Percentiles rank a stretch among this genome's conserved stretches.
These are phyloP conservation scores for Butorides virescens DNA, from an alignment of 2,113 vertebrate genomes.

Conservation along the genomic window DNA sequence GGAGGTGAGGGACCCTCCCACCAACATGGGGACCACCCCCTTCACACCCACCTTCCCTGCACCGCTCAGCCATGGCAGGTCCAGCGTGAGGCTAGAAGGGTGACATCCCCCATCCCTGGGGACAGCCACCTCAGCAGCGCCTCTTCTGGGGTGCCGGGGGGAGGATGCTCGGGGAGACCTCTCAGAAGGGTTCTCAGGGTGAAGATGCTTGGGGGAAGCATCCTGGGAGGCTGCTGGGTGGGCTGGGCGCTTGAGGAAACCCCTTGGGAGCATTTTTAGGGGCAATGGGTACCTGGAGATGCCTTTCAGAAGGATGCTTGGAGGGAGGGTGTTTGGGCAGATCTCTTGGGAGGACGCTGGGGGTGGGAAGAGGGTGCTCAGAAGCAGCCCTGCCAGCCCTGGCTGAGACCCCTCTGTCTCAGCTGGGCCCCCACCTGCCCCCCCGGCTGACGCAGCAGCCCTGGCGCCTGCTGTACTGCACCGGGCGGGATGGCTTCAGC, in stretches of 20 bases:
- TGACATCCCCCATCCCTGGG: not conserved
- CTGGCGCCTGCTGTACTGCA: slow-evolving; percentile 1
- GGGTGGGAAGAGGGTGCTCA: not conserved
- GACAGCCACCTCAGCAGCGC: not conserved
- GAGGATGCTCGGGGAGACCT: not conserved
- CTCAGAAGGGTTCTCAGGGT: not conserved
- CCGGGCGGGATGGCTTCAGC: not conserved
- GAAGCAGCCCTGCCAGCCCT: not conserved
- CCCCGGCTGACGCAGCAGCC: not conserved
- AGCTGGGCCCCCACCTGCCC: slow-evolving; percentile 13
- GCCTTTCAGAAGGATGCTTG: not conserved
- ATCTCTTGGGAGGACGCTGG: not conserved
- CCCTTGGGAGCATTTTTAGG: not conserved
- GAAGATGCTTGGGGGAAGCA: not conserved
- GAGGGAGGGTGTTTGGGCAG: not conserved
- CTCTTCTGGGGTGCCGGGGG: too few species aligned
- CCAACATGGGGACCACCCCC: not conserved
- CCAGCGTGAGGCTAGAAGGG: not conserved
- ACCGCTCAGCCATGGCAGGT: fast-evolving
- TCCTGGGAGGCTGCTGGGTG: not conserved
- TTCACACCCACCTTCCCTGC: too few species aligned
- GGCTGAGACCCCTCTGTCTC: not conserved
- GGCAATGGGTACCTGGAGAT: not conserved
- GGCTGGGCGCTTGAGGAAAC: not conserved
- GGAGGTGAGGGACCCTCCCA: not conserved